A percentile compares a stretch with the other conserved stretches of the same genome.
Conservation (phyloP, 2,888 invertebrate genomes). For the Xestia xanthographa region DNA sequence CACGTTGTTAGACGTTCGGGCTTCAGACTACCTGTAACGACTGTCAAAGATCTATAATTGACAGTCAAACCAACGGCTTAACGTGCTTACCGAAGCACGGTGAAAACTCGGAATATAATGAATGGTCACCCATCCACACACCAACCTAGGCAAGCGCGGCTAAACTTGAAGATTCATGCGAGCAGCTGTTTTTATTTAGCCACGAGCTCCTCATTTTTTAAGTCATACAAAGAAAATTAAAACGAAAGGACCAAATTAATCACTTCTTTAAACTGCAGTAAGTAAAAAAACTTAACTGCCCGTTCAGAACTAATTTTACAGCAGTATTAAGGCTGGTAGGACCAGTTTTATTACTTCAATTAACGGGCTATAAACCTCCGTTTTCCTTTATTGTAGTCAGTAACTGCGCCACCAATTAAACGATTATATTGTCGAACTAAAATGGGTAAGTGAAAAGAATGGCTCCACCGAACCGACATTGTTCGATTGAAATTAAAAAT, state of each 20-base stretch:
- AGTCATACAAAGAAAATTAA: background rate
- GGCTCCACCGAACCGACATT: background rate
- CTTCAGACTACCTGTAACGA: too few relatives aligned
- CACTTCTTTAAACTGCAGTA: background rate
- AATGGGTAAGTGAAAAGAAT: constrained; percentile 22
- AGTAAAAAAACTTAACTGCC: constrained; percentile 35
- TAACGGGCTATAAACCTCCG: constrained; percentile 41
- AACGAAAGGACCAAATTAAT: constrained; percentile 7
- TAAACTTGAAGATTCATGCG: too few relatives aligned
- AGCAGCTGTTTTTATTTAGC: background rate
- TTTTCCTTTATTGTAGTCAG: constrained; percentile 25
- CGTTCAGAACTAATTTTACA: constrained; percentile 38
- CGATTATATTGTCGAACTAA: constrained; percentile 9
- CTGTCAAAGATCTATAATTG: too few relatives aligned
- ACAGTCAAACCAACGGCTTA: too few relatives aligned
- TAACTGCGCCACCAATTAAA: constrained; percentile 35
- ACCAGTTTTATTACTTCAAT: constrained; percentile 41
- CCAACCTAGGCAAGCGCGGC: too few relatives aligned
- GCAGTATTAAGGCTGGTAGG: constrained; percentile 16
- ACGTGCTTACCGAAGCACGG: too few relatives aligned
- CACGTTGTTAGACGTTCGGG: too few relatives aligned
- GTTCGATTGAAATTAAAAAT: background rate
- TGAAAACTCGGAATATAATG: too few relatives aligned
- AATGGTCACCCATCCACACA: too few relatives aligned
- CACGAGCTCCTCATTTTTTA: background rate